phyloP scores from a whole-genome alignment of 2,888 invertebrate genomes.

The Xylocampa areola region DNA sequence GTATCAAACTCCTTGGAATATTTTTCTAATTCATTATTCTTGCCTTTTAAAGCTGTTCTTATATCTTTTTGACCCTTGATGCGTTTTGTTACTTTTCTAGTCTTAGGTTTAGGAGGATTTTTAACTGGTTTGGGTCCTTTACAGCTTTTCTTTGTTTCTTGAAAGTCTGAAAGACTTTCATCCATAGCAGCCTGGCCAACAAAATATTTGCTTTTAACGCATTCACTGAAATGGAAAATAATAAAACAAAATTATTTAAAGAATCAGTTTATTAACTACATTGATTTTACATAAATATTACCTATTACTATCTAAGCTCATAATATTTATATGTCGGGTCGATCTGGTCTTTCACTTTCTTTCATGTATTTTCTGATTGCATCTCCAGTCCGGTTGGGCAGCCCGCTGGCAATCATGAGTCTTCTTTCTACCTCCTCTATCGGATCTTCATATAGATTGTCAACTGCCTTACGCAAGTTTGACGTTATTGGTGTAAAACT shows the following conservation, averaged over 20 bases:
- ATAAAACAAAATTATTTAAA: conserved; percentile 73
- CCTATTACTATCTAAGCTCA: conserved; percentile 72
- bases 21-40: conserved; percentile 77
- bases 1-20: conserved; percentile 82
- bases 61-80: conserved; percentile 82
- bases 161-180: conserved; percentile 81
- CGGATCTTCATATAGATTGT: conserved; percentile 79
- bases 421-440: conserved; percentile 82
- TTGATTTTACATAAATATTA: conserved; percentile 52
- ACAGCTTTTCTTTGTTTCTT: conserved; percentile 72
- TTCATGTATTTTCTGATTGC: conserved; percentile 67
- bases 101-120: conserved; percentile 59
- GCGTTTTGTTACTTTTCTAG: conserved; percentile 67
- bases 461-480: conserved; percentile 71
- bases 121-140: conserved; percentile 69
- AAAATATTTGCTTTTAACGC: conserved; percentile 81
- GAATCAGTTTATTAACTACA: conserved; percentile 50
- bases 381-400: conserved; percentile 70
- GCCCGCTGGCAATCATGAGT: conserved; percentile 77
- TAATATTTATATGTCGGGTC: conserved; percentile 73
- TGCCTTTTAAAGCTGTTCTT: conserved; percentile 73
- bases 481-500: conserved; percentile 70
- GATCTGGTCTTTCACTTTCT: conserved; percentile 71
- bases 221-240: conserved; percentile 60
- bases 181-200: conserved; percentile 73